Evolutionary conservation across 2,113 vertebrate genomes (phyloP), one percentile per base, ranked within the genome.

Genomic region (Sturnira hondurensis): DNA sequence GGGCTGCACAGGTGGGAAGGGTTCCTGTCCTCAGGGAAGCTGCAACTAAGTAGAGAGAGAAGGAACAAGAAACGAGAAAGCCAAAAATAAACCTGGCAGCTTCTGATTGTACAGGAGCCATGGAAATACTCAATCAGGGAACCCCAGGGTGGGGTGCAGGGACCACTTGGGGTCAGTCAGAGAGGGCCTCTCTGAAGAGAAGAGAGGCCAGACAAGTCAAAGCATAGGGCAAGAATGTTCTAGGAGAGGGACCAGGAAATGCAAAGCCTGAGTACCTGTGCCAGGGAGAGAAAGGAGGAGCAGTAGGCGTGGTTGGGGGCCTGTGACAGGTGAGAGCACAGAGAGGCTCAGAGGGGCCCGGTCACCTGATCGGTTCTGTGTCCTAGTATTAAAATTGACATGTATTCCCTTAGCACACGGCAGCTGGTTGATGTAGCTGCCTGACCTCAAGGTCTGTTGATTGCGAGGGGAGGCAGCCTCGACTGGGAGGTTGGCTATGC

Each of bases 391-490:
- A 83, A 80, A 91, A 89, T 91, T 71, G 93, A 92, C 92, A 86
- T 86, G 65, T 86, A 56, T 96, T 92, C 70, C n/a, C 58, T 78
- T 31, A 95, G 67, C 91, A 81, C 74, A 14, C 56, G 68, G 33
- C 86, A 89, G 94, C 91, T 65, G 82, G 76, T 56, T n/a, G 80
- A 68, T 81, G 41, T 22, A 89, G 91, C 43, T 7, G 7, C 2
- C 81, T 89, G 89, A 78, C 86, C 96, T 71, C 10, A n/a, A 45
- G 92, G 56, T 93, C 36, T 47, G 71, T 58, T 91, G 95, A 91
- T 80, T 83, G 94, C 80, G 47, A 68, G 68, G 43, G 67, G 85
- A 94, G 38, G 83, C 82, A 24, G 52, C 33, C 82, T 33, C 19
- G 45, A 50, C 96, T 86, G 38, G 77, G 70, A 89, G 89, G 93